Conservation (phyloP, 2,888 invertebrate species). For the Drosophila sordidula region DNA sequence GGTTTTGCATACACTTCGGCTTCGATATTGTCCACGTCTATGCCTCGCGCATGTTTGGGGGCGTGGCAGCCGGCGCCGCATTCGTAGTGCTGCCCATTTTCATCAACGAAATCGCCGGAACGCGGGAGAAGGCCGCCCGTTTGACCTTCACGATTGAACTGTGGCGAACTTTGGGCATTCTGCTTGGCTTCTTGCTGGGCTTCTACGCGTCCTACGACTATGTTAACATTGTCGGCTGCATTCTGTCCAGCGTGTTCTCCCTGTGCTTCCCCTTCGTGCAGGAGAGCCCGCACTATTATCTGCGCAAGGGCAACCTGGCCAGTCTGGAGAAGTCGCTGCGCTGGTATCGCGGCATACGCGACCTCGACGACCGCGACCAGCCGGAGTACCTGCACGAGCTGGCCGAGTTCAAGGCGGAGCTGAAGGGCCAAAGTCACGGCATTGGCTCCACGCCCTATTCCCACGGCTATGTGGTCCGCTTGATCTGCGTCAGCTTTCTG, state of each 20-base stretch:
- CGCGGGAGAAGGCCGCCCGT: constrained; percentile 61
- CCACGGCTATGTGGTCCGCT: constrained; percentile 56
- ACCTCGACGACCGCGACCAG: constrained; percentile 74
- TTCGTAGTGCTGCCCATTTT: constrained; percentile 80
- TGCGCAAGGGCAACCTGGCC: constrained; percentile 64
- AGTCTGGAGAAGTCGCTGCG: constrained; percentile 81
- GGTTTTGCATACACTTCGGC: constrained; percentile 82
- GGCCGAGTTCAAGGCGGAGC: constrained; percentile 63
- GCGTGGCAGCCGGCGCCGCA: constrained; percentile 77
- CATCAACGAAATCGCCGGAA: constrained; percentile 79
- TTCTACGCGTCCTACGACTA: constrained; percentile 65
- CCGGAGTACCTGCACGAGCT: constrained; percentile 76
- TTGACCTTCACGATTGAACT: constrained; percentile 73
- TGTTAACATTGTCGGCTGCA: constrained; percentile 69
- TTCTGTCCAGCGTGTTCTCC: constrained; percentile 72
- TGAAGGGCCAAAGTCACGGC: constrained; percentile 29
- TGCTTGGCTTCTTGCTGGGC: constrained; percentile 73
- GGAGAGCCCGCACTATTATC: constrained; percentile 80
- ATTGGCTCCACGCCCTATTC: constrained; percentile 40
- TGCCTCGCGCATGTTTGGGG: constrained; percentile 78
- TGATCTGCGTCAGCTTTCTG: constrained; percentile 68
- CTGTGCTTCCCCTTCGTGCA: constrained; percentile 82
- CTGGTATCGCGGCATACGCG: constrained; percentile 83
- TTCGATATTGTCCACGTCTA: constrained; percentile 81
- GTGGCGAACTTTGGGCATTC: constrained; percentile 77